Evolutionary conservation across 2,113 vertebrate species (phyloP), one percentile per base, ranked within the genome.

Genomic region (Stercorarius parasiticus): DNA sequence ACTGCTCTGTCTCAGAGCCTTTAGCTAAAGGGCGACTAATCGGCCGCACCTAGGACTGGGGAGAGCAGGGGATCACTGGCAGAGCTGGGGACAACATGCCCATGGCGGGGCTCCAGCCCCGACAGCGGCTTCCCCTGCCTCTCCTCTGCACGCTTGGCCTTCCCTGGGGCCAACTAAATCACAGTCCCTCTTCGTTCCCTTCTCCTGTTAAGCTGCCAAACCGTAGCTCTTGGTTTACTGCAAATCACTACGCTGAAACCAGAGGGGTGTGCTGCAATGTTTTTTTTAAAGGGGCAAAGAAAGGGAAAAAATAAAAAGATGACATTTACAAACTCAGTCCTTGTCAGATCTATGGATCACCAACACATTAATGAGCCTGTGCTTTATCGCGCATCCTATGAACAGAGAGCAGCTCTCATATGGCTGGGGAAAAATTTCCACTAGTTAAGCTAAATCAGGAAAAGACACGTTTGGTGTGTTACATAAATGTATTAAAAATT

Each of bases 401-500:
- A 92, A 66, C 85, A 78, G 64, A 78, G 82, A 95, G 83, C 71
- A 85, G 74, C 74, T 94, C 86, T 72, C 85, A 74, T 11, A 73
- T 58, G 84, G 78, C 92, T 97, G 94, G 91, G 96, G 81, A 91
- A 89, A 95, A 83, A 76, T 72, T 90, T 97, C 94, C 93, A 93
- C 69, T 56, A 87, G 96, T 95, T 94, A 72, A 93, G 95, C 96
- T 97, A 97, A 96, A 97, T 97, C 65, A 80, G 96, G 97, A 97
- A 96, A 91, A 91, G 84, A 74, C 42, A 52, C 26, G 88, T 94
- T 96, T 96, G 40, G 96, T 88, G 90, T 14, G 21, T 97, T 96
- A 97, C 90, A 95, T 95, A 98, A 98, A 97, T 29, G 82, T 30
- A 93, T 98, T 98, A 97, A 96, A 97, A 98, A 97, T 32, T 93